A percentile compares a stretch with the other conserved stretches of the same genome.
Evolutionary conservation across 2,888 invertebrate genomes (phyloP).

Genomic region (Monoplex corrugatus): DNA sequence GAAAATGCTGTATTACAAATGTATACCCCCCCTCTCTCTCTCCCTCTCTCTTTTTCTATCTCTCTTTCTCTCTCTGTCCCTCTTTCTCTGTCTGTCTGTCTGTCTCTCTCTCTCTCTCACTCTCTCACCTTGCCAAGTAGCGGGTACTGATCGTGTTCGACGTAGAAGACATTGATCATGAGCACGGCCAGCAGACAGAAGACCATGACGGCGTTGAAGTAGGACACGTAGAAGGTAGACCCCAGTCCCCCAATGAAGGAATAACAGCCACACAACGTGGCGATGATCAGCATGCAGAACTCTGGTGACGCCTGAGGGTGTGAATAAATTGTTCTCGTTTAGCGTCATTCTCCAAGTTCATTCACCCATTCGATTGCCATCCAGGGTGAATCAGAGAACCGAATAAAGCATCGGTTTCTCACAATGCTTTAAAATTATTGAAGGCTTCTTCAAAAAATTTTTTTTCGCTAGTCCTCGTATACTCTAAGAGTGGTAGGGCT

Average conservation of each 20-base stretch:
- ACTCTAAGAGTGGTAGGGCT: no score
- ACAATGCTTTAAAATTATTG: no score
- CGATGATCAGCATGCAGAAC: conserved; percentile 72
- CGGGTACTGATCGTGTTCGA: conserved; percentile 53
- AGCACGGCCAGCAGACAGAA: conserved; percentile 66
- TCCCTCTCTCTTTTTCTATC: no score
- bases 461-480: no score
- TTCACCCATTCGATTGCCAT: no score
- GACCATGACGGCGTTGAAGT: conserved; percentile 73
- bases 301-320: conserved; percentile 66
- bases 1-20: no score
- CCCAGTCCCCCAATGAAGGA: conserved; percentile 72
- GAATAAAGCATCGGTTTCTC: no score
- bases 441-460: no score
- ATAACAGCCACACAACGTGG: conserved; percentile 70
- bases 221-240: conserved; percentile 77
- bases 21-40: no score
- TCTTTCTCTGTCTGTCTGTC: no score
- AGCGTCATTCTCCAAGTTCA: neutral
- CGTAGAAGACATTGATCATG: conserved; percentile 67
- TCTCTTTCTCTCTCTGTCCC: no score
- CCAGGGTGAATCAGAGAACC: no score
- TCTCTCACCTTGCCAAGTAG: conserved; percentile 58
- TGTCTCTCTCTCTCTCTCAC: neutral
- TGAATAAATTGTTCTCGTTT: neutral